A percentile compares a stretch with the other conserved stretches of the same genome.
Evolutionary conservation across 2,797 vertebrate genomes (phyloP).

Genomic region (Enteromius unitaeniatus): DNA sequence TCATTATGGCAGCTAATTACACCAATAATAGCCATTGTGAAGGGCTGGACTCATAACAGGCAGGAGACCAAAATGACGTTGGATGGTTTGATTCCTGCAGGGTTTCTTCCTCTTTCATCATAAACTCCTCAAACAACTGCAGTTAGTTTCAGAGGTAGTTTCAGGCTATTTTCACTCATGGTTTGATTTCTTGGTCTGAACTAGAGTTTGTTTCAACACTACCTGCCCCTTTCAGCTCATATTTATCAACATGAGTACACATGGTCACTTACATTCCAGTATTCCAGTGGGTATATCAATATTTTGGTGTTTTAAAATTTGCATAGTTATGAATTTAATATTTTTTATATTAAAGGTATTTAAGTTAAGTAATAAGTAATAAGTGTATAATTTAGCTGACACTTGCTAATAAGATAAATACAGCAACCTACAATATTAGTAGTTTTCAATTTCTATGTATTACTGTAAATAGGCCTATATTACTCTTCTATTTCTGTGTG

Average conservation of each 20-base stretch:
- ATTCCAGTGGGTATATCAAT: not conserved
- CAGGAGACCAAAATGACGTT: conserved; percentile 3
- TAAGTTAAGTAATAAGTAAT: no score
- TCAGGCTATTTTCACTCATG: conserved; percentile 24
- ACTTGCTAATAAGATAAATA: not conserved
- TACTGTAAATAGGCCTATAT: not conserved
- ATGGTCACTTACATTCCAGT: not conserved
- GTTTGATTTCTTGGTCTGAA: not conserved
- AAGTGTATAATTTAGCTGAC: not conserved
- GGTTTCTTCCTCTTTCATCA: conserved; percentile 48
- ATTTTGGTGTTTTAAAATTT: not conserved
- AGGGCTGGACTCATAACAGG: not conserved
- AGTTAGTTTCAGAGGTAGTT: not conserved
- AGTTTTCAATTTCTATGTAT: not conserved
- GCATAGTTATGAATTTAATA: not conserved
- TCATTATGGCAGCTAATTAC: conserved; percentile 45
- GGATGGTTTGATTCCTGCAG: conserved; percentile 4
- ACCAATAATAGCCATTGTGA: conserved; percentile 31
- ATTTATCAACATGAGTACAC: not conserved
- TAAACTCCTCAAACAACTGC: conserved; percentile 30
- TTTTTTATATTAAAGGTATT: no score
- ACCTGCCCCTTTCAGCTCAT: no score
- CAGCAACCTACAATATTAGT: not conserved
- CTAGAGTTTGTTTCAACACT: not conserved
- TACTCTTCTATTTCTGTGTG: not conserved